phyloP scores from a whole-genome alignment of 2,113 vertebrate species.

The Theropithecus gelada region DNA sequence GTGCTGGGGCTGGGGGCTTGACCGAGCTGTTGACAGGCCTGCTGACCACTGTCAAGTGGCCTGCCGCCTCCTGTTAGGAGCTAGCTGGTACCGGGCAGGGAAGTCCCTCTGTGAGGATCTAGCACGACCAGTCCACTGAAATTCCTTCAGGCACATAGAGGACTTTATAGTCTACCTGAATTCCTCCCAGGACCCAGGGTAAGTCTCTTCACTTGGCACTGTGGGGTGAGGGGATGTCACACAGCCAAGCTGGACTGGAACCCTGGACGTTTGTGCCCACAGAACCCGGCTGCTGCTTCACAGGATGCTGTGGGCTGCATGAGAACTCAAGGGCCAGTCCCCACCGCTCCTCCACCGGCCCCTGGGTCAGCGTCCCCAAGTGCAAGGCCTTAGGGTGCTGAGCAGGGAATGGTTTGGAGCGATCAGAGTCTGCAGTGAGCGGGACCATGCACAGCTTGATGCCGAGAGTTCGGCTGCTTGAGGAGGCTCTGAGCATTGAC shows the following conservation, averaged over 20 bases:
- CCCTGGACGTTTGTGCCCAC: neutral
- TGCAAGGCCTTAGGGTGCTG: neutral
- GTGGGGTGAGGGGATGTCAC: neutral
- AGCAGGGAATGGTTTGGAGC: neutral
- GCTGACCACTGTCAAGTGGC: neutral
- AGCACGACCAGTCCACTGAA: neutral
- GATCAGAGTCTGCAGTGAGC: neutral
- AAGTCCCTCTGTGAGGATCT: neutral
- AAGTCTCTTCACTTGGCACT: neutral
- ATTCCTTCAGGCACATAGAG: fast-evolving
- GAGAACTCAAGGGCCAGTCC: neutral
- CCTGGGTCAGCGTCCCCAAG: neutral
- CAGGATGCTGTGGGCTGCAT: no score
- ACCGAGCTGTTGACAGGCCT: neutral
- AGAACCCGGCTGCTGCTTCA: neutral
- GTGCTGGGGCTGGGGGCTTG: fast-evolving
- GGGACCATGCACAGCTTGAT: neutral
- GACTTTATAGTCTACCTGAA: neutral
- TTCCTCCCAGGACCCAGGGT: neutral
- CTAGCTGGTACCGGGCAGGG: neutral
- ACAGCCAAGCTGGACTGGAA: neutral
- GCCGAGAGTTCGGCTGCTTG: neutral
- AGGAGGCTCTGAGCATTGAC: neutral
- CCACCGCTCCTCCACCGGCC: neutral
- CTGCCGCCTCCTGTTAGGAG: neutral